Base-by-base conservation (phyloP, 53 echinoderm and acorn worm species). In the Paelopatides confundens region DNA sequence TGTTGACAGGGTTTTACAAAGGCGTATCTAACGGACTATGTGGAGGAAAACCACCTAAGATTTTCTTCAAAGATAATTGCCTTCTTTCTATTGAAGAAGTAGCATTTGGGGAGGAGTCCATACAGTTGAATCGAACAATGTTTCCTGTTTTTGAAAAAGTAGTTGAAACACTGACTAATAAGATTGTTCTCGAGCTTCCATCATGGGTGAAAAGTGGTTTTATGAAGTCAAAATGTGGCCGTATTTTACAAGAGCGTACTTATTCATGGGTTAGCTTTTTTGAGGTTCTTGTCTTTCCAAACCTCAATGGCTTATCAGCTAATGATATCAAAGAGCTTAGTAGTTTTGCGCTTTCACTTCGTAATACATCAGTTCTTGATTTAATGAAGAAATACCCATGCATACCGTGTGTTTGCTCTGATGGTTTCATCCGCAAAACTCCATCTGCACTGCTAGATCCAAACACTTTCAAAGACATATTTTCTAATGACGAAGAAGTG, bases 1-100 rank as follows among this genome's bases (percentile, higher is more conserved):
- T 90, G 15, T 35, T 86, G 58, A 79, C 86, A 36, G 86, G 86
- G 31, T 86, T 90, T 38, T 90, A 79, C 71, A 78, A 90, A 23
- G 81, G 68, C 8, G 18, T 90, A 14, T 52, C 86, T 3, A 39
- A 13, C 35, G 90, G 90, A 6, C 35, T 79, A 3, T 67, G 62
- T 31, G 62, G 39, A 26, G 12, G n/a, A 2, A 7, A 33, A 18
- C 21, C 77, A 37, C 90, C 90, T 27, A 36, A 85, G 27, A 52
- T 90, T 5, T 90, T 52, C 52, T 52, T 15, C 15, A 79, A 50
- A 50, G 34, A 18, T 3, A 52, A 31, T 79, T 15, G 6, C 6
- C 12, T 51, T 6, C 27, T 29, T 51, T 79, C 54, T 14, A 49
- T 79, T 29, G 31, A 49, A 18, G 51, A 79, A 27, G 9, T 79